Evolutionary conservation across 2,888 invertebrate genomes (phyloP).

Genomic region (Thera britannica): DNA sequence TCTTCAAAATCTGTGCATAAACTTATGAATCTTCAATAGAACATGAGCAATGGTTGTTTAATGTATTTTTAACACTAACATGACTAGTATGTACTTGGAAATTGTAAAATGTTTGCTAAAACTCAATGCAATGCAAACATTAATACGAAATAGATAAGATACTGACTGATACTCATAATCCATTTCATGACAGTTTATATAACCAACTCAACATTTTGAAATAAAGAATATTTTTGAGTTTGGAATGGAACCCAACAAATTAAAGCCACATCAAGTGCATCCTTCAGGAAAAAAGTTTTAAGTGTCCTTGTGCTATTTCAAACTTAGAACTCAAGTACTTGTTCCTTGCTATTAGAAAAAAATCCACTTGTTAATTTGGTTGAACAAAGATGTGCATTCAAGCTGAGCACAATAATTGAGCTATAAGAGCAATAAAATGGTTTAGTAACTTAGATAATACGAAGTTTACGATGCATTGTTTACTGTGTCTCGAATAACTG

Average conservation of each 20-base stretch:
- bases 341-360: neutral
- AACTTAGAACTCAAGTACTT: too few species aligned
- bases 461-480: conserved; percentile 22
- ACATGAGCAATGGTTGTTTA: neutral
- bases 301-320: neutral
- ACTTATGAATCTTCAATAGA: neutral
- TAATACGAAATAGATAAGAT: conserved; percentile 7
- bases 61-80: neutral
- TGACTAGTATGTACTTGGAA: conserved; percentile 9
- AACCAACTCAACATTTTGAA: neutral
- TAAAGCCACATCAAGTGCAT: neutral
- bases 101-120: neutral
- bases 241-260: neutral
- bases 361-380: neutral
- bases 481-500: conserved; percentile 19
- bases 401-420: neutral
- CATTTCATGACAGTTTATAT: neutral
- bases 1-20: neutral
- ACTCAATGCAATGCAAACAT: neutral
- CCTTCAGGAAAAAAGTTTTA: neutral
- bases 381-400: neutral
- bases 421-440: conserved; percentile 24
- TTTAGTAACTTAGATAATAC: conserved; percentile 19
- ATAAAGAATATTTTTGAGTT: neutral
- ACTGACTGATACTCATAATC: neutral